phyloP scores from a whole-genome alignment of 2,797 vertebrate species.

The Dipus sagitta region DNA sequence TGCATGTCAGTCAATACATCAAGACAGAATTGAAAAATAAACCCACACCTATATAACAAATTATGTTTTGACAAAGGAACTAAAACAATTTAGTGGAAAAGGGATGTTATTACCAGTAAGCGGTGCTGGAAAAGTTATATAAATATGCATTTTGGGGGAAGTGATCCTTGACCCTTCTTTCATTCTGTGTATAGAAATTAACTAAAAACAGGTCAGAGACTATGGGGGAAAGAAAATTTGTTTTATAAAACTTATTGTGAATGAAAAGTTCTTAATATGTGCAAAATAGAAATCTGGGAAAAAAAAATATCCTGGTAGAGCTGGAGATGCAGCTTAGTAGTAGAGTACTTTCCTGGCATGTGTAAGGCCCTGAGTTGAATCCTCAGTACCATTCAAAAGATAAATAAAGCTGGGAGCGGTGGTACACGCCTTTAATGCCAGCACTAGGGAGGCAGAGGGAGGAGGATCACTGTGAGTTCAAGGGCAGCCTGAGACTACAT shows the following conservation, averaged over 20 bases:
- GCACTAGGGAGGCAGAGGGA: too few species aligned
- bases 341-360: not conserved
- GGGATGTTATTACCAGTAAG: slow-evolving; percentile 20
- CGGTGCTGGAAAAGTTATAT: slow-evolving; percentile 35
- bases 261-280: not conserved
- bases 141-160: not conserved
- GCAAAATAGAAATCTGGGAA: not conserved
- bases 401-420: not conserved
- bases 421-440: too few species aligned
- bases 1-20: not conserved
- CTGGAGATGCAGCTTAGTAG: not conserved
- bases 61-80: slow-evolving; percentile 50
- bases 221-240: not conserved
- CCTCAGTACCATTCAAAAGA: not conserved
- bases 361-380: not conserved
- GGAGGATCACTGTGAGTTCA: too few species aligned
- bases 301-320: not conserved
- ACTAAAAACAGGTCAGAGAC: slow-evolving; percentile 5
- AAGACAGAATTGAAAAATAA: slow-evolving; percentile 29
- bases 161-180: slow-evolving; percentile 40
- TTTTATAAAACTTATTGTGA: not conserved
- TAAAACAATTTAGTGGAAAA: not conserved
- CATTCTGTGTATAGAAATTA: not conserved
- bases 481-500: too few species aligned
- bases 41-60: not conserved